Conservation (phyloP, 30 jellyfish, hydroid and myxozoan species). For the Rhopilema esculentum region DNA sequence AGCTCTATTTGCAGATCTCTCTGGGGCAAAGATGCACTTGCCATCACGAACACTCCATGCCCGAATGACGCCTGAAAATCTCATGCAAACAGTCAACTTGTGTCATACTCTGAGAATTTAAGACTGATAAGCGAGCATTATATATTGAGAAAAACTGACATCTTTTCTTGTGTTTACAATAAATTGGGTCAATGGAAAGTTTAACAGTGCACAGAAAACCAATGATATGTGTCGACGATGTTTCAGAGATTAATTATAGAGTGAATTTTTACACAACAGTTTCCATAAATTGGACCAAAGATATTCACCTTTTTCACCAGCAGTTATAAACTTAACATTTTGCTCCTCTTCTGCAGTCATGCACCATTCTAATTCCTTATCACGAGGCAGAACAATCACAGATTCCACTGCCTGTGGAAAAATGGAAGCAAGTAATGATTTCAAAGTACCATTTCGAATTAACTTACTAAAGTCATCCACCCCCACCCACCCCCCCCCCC, state of each 20-base stretch:
- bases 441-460: too few species aligned
- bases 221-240: background rate
- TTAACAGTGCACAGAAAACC: background rate
- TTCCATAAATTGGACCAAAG: background rate
- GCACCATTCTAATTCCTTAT: constrained; percentile 21
- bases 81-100: background rate
- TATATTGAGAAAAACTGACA: too few species aligned
- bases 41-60: constrained; percentile 80
- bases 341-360: background rate
- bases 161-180: too few species aligned
- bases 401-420: constrained; percentile 82
- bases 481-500: too few species aligned
- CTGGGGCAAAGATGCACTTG: constrained; percentile 34
- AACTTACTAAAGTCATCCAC: too few species aligned
- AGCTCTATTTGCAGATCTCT: constrained; percentile 5
- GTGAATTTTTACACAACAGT: background rate
- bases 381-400: constrained; percentile 41
- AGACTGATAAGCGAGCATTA: background rate
- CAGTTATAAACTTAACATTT: constrained; percentile 46
- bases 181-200: too few species aligned
- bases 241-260: background rate
- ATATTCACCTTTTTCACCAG: constrained; percentile 80
- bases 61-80: constrained; percentile 54
- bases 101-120: too few species aligned
- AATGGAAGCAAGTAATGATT: too few species aligned